A percentile compares a stretch with the other conserved stretches of the same genome.
phyloP scores from a whole-genome alignment of 2,888 invertebrate species.

The Stenoptilia bipunctidactyla region DNA sequence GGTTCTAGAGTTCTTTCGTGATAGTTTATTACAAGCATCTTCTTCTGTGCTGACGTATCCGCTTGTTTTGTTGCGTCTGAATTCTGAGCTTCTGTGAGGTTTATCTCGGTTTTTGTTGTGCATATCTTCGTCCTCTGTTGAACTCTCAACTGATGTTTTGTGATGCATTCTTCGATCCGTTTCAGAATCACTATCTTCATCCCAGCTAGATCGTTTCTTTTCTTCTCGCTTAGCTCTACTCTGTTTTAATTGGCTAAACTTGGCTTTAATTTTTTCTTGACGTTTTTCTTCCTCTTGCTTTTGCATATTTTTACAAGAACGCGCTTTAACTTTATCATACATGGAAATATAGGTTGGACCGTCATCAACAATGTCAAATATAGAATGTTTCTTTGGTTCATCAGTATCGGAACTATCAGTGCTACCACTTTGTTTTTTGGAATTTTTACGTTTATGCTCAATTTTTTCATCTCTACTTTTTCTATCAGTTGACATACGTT shows the following conservation, averaged over 20 bases:
- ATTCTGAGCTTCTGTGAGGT: constrained; percentile 53
- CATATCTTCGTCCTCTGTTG: constrained; percentile 65
- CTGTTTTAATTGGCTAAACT: constrained; percentile 89
- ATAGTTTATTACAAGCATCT: constrained; percentile 67
- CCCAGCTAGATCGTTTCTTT: constrained; percentile 92
- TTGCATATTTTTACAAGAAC: constrained; percentile 94
- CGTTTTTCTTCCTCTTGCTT: constrained; percentile 91
- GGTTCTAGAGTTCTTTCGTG: constrained; percentile 77
- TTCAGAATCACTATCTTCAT: constrained; percentile 85
- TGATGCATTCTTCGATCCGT: constrained; percentile 44
- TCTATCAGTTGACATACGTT: constrained; percentile 61
- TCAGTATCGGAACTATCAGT: constrained; percentile 82
- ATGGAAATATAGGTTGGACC: constrained; percentile 94
- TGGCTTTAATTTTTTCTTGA: constrained; percentile 88
- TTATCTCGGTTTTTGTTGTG: constrained; percentile 52
- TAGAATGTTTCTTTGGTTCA: constrained; percentile 90
- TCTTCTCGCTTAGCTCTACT: constrained; percentile 89
- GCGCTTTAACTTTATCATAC: constrained; percentile 97
- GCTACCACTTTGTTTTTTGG: constrained; percentile 57
- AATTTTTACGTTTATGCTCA: constrained; percentile 52
- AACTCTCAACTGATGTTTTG: constrained; percentile 62
- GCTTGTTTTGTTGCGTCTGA: constrained; percentile 56
- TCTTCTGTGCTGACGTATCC: constrained; percentile 62
- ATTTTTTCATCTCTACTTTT: constrained; percentile 63
- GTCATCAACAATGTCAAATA: constrained; percentile 90